Evolutionary conservation across 2,113 vertebrate genomes (phyloP), one percentile per base, ranked within the genome.

Genomic region (Brachypteracias leptosomus): DNA sequence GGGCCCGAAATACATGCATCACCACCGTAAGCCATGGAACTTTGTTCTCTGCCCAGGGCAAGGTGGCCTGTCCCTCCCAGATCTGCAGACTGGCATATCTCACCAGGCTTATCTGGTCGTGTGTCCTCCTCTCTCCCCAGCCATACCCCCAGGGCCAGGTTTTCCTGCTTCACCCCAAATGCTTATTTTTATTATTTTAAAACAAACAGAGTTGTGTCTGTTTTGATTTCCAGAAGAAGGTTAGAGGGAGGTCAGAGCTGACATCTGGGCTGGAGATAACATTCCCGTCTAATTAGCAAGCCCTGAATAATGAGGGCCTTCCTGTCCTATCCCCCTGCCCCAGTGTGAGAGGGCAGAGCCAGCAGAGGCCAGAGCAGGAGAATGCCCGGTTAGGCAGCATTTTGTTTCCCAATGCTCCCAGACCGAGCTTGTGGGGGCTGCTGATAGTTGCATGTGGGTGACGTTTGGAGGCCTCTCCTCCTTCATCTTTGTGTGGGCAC

Each of bases 261-360:
- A 96, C 97, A 97, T 97, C 96, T 97, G 97, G 88, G 79, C 62
- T 94, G 95, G 89, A 96, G 95, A 97, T 97, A 97, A 97, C 97
- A 97, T 97, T 97, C 97, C 88, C 21, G 0, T 91, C 92, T 97
- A 97, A 97, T 97, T 97, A 97, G 85, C 77, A 84, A 95, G 83
- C 80, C 68, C 80, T 62, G 80, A 95, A 68, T 96, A 96, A 86
- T 28, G 93, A 96, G 89, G 88, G 73, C 77, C 95, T 97, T 97
- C 96, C 97, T 95, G 95, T 94, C 71, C 90, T 85, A 73, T 84
- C 85, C 93, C 81, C 79, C 91, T 85, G 82, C 25, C 33, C 80
- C 24, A 16, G 44, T 13, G 7, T 6, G 72, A 77, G 75, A 63
- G 62, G 88, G 77, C 68, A 88, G 42, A 79, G 72, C 29, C 59